Base-by-base conservation (phyloP, 2,888 invertebrate genomes). In the Philaethria dido region DNA sequence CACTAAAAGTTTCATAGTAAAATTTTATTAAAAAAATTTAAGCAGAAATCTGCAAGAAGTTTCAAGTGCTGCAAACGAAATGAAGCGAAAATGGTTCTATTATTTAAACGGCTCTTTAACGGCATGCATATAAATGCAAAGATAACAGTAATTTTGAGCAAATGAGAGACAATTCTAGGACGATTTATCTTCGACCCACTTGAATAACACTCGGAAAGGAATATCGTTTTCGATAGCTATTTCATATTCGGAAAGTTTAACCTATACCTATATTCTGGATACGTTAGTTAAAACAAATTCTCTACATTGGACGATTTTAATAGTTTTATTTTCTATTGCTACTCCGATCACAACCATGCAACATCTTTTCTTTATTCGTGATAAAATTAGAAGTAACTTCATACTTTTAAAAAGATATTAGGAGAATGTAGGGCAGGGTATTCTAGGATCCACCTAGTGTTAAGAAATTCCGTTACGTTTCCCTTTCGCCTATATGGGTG, bases 141-240 rank as follows among this genome's bases (percentile, higher is more conserved):
- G 73, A 72, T 70, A 72, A 70, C 69, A 72, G 64, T 66, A 71
- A 73, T 65, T 72, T 71, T 60, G 60, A 62, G 61, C 64, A 67
- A 71, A 72, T 71, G 69, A 73, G 70, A 70, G 72, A 78, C 81
- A 83, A 83, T 81, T 80, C 79, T 80, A 60, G 72, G 78, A 84
- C 88, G 87, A 89, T 88, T 88, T 87, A 88, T 87, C 78, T 79
- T 80, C 72, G 81, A 84, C 83, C 85, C 87, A 64, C 64, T 69
- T 48, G 55, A 69, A 69, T 69, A 67, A 66, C 62, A 66, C 36
- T 57, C n/a, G 33, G 52, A 54, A 64, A 57, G 42, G 52, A 47
- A 67, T 50, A 66, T 61, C 29, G 62, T 59, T 67, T 64, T 50
- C 54, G 57, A 62, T 55, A 62, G 50, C 29, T 62, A 64, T 64